Evolutionary conservation across 2,113 vertebrate genomes (phyloP).

Genomic region (Tricholaema leucomelas): DNA sequence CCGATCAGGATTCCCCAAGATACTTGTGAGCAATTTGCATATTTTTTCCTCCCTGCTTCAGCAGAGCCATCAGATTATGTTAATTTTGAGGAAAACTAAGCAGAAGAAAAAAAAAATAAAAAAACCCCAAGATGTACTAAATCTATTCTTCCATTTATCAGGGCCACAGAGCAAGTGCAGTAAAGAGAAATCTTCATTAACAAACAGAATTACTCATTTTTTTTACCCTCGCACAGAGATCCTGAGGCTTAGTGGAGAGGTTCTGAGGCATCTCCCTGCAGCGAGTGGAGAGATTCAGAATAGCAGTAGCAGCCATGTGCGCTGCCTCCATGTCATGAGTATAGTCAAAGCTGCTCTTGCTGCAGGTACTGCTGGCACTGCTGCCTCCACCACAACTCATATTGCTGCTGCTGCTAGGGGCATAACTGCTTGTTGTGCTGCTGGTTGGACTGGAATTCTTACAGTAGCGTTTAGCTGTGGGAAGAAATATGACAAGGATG

Average conservation of each 20-base stretch:
- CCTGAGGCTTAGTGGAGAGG: constrained; percentile 92
- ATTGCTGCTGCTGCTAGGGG: constrained; percentile 97
- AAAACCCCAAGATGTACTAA: not conserved
- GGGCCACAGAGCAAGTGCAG: constrained; percentile 1
- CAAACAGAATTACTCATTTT: constrained; percentile 43
- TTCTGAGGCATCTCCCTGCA: constrained; percentile 98
- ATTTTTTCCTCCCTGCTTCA: not conserved
- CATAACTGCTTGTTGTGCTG: constrained; percentile 97
- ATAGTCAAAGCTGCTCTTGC: constrained; percentile 99
- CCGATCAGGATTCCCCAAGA: not conserved
- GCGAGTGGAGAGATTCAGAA: constrained; percentile 98
- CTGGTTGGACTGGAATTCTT: constrained; percentile 97
- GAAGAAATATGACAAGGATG: constrained; percentile 74
- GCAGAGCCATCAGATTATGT: not conserved
- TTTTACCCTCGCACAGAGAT: constrained; percentile 92
- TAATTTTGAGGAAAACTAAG: not conserved
- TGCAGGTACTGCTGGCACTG: constrained; percentile 99
- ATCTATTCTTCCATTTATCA: not conserved
- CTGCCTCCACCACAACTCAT: constrained; percentile 91
- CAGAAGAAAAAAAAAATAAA: not conserved
- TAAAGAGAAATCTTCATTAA: constrained; percentile 33
- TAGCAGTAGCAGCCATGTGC: constrained; percentile 98
- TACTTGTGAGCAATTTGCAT: not conserved
- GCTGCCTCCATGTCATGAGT: constrained; percentile 98
- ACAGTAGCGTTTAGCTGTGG: constrained; percentile 94